Conservation (phyloP, 2,888 invertebrate genomes). For the Cosmia pyralina region DNA sequence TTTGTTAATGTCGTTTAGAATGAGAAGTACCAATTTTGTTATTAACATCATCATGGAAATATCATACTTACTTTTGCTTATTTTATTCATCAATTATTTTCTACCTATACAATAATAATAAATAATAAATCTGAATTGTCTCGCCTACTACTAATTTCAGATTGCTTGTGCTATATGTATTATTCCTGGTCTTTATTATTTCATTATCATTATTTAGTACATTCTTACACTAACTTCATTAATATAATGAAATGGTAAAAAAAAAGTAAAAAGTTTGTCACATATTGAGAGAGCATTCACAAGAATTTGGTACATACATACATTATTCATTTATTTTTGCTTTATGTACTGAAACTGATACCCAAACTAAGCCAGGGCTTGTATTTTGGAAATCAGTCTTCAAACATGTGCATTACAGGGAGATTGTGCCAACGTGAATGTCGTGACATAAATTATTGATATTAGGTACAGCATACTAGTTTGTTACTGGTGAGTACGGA, state of each 20-base stretch:
- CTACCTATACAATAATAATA: neutral
- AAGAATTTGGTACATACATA: no score
- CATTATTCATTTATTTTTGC: no score
- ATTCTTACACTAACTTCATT: neutral
- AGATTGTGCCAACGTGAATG: no score
- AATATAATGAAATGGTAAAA: neutral
- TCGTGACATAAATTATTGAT: no score
- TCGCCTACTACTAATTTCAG: neutral
- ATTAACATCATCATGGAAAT: neutral
- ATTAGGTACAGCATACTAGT: no score
- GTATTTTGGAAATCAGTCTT: no score
- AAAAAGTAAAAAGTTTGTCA: no score
- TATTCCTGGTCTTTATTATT: neutral
- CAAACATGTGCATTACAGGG: no score
- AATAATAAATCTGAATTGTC: neutral
- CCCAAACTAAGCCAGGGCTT: no score
- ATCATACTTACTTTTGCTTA: neutral
- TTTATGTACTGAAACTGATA: no score
- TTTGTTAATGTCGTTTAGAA: neutral
- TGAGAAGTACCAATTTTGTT: constrained; percentile 21
- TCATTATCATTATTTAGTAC: neutral
- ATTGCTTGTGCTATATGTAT: neutral
- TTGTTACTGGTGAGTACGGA: no score
- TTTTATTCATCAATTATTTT: neutral
- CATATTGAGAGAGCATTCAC: no score